phyloP scores from a whole-genome alignment of 2,888 invertebrate genomes.

The Eupithecia centaureata region DNA sequence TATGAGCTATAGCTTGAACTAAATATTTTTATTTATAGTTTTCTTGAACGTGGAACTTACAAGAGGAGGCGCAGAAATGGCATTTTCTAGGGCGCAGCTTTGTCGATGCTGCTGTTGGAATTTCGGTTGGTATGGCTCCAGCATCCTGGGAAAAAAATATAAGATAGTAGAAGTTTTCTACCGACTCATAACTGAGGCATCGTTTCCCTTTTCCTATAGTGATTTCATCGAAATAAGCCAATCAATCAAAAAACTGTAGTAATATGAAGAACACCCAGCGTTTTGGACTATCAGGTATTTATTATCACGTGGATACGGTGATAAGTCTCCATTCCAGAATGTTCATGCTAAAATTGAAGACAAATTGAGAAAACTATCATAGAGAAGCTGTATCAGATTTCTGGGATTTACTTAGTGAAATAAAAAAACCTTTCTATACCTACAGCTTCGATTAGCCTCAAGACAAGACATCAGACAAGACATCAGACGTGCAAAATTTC shows the following conservation, averaged over 20 bases:
- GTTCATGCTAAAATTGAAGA: neutral
- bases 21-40: too few relatives aligned
- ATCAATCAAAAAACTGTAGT: too few relatives aligned
- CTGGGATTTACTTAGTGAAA: neutral
- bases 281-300: neutral
- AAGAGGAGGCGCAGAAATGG: conserved; percentile 72
- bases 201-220: neutral
- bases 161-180: neutral
- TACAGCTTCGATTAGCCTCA: neutral
- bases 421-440: too few relatives aligned
- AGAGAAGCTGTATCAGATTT: neutral
- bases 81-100: conserved; percentile 87
- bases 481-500: too few relatives aligned
- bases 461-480: too few relatives aligned
- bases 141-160: conserved; percentile 84
- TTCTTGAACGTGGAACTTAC: conserved; percentile 57
- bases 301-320: neutral
- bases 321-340: neutral
- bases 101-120: conserved; percentile 93
- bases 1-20: too few relatives aligned
- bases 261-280: neutral
- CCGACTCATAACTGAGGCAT: neutral
- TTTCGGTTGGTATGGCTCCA: conserved; percentile 95
- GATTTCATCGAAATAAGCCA: neutral
- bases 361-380: neutral